A percentile compares a stretch with the other conserved stretches of the same genome.
Evolutionary conservation across 2,113 vertebrate genomes (phyloP).

Genomic region (Siniperca chuatsi): DNA sequence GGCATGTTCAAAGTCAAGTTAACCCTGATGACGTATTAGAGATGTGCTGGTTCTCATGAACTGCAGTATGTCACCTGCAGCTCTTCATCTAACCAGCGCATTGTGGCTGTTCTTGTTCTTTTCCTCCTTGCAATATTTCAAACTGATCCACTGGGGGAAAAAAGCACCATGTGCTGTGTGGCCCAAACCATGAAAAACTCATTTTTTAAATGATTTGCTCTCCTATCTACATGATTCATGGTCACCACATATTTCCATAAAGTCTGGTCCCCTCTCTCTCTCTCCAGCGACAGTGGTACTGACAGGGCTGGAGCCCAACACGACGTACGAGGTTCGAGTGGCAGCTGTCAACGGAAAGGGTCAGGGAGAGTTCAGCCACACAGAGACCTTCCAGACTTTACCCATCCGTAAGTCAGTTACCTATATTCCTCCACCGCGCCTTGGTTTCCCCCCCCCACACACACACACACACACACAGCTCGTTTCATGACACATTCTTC

Average conservation of each 20-base stretch:
- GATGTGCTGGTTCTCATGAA: not conserved
- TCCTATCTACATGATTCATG: not conserved
- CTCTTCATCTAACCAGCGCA: not conserved
- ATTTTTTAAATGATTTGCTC: not conserved
- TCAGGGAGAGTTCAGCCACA: constrained; percentile 96
- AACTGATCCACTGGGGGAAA: not conserved
- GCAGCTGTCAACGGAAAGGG: constrained; percentile 98
- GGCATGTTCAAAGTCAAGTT: not conserved
- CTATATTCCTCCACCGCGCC: not conserved
- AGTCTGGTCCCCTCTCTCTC: constrained; percentile 31
- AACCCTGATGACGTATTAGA: not conserved
- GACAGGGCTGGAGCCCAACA: constrained; percentile 95
- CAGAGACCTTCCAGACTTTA: constrained; percentile 94
- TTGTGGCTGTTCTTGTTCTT: not conserved
- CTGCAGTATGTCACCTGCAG: not conserved
- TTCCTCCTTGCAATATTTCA: too few relatives aligned
- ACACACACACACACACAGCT: not conserved
- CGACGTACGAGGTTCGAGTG: constrained; percentile 95
- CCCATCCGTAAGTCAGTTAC: constrained; percentile 93
- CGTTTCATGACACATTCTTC: not conserved
- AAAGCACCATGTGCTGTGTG: not conserved
- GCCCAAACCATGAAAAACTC: not conserved
- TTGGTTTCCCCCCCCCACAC: too few relatives aligned
- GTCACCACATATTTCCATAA: not conserved
- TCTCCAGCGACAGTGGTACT: constrained; percentile 91